Percentiles rank a stretch among this genome's conserved stretches.
Evolutionary conservation across 2,888 invertebrate species (phyloP).

Genomic region (Nephrocerus scutellatus): DNA sequence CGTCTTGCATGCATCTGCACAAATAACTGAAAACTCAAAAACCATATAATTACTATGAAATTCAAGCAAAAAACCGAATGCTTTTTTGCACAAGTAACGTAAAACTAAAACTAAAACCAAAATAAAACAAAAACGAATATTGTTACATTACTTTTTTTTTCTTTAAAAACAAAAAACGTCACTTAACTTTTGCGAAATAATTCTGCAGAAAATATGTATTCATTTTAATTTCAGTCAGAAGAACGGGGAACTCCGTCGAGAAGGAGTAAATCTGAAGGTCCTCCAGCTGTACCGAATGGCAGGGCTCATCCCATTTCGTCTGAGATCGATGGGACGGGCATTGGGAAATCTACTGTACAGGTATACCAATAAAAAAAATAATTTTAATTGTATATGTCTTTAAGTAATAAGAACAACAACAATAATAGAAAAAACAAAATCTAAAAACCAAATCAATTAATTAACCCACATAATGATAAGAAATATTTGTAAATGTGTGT

Average conservation of each 20-base stretch:
- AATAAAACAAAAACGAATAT: conserved; percentile 1
- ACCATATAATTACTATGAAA: no score
- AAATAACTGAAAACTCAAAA: no score
- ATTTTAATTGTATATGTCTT: no score
- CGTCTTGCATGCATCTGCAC: conserved; percentile 25
- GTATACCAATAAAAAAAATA: conserved; percentile 34
- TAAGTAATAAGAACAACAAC: no score
- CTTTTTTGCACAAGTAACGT: no score
- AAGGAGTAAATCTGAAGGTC: conserved; percentile 74
- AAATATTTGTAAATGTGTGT: no score
- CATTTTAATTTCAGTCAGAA: conserved; percentile 57
- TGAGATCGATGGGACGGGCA: conserved; percentile 40
- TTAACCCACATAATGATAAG: no score
- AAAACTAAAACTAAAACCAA: conserved; percentile 5
- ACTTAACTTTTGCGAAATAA: conserved; percentile 12
- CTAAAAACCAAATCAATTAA: no score
- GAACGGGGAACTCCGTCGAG: conserved; percentile 64
- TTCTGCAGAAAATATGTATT: conserved; percentile 20
- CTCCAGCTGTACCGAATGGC: conserved; percentile 50
- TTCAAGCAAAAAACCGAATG: no score
- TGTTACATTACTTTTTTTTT: conserved; percentile 5
- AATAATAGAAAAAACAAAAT: no score
- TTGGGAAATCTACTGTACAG: conserved; percentile 39
- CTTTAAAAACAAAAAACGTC: no score
- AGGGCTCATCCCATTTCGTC: conserved; percentile 42